phyloP scores from a whole-genome alignment of 2,888 invertebrate species.

The Polietes domitor region DNA sequence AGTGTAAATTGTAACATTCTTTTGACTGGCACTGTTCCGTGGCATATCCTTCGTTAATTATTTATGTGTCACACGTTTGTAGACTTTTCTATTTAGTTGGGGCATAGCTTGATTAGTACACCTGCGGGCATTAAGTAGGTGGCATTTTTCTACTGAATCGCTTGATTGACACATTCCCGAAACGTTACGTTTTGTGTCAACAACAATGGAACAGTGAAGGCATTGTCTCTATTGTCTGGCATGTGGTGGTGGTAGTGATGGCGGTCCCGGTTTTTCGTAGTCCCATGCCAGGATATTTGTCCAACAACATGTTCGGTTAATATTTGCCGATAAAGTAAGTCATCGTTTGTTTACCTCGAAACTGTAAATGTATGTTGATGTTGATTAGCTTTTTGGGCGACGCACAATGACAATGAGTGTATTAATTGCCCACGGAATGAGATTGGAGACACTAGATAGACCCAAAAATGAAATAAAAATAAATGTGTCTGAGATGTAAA shows the following conservation, averaged over 20 bases:
- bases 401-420: too few species aligned
- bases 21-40: background rate
- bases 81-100: background rate
- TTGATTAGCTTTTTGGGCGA: too few species aligned
- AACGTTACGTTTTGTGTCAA: background rate
- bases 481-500: too few species aligned
- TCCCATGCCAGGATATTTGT: background rate
- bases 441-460: too few species aligned
- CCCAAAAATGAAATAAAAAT: too few species aligned
- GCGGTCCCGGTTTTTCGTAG: background rate
- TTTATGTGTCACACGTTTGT: background rate
- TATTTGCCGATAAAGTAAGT: background rate
- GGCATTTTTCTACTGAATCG: background rate
- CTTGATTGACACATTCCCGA: background rate
- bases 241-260: background rate
- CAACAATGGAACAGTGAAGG: background rate
- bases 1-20: too few species aligned
- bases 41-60: background rate
- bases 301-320: background rate
- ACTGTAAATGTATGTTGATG: background rate
- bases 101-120: background rate
- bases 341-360: background rate
- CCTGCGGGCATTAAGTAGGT: background rate
- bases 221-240: background rate
- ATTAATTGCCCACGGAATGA: too few species aligned